These are phyloP conservation scores for Donacobius atricapilla DNA, from an alignment of 2,113 vertebrate species.

Conservation along the genomic window DNA sequence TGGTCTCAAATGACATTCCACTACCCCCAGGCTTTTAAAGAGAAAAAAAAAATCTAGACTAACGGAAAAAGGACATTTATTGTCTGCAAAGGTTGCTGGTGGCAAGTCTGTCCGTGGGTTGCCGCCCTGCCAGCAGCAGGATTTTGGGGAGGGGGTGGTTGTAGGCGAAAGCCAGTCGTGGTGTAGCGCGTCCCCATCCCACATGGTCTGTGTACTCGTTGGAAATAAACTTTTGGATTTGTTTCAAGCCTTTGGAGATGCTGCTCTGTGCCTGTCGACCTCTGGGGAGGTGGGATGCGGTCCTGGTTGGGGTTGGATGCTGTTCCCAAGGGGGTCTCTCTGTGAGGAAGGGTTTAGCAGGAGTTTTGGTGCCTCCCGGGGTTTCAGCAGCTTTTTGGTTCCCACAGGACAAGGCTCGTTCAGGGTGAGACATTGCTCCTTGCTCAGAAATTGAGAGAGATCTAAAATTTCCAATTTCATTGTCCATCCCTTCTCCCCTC, in stretches of 20 bases:
- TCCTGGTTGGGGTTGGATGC: rapidly evolving
- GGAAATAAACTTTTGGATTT: slow-evolving; percentile 78
- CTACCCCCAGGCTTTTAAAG: neutral
- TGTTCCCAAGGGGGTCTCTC: neutral
- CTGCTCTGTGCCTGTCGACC: rapidly evolving
- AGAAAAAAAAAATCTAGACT: neutral
- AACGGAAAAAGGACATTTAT: neutral
- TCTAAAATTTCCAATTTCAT: neutral
- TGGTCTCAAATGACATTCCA: neutral
- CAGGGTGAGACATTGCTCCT: neutral
- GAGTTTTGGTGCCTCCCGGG: neutral
- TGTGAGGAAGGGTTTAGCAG: rapidly evolving
- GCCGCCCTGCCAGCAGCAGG: neutral
- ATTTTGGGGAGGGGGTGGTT: slow-evolving; percentile 20
- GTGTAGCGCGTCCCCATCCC: slow-evolving; percentile 71
- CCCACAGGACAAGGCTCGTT: rapidly evolving
- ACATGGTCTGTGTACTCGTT: slow-evolving; percentile 70
- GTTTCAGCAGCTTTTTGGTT: neutral
- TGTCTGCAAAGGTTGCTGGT: neutral
- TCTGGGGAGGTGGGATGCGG: neutral
- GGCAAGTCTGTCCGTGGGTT: neutral
- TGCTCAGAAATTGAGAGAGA: neutral
- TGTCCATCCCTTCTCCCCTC: neutral
- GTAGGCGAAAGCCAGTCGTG: neutral
- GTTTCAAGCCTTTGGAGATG: slow-evolving; percentile 42